Conservation (phyloP, 1,140 invertebrate genomes). For the Kradibia gibbosae region DNA sequence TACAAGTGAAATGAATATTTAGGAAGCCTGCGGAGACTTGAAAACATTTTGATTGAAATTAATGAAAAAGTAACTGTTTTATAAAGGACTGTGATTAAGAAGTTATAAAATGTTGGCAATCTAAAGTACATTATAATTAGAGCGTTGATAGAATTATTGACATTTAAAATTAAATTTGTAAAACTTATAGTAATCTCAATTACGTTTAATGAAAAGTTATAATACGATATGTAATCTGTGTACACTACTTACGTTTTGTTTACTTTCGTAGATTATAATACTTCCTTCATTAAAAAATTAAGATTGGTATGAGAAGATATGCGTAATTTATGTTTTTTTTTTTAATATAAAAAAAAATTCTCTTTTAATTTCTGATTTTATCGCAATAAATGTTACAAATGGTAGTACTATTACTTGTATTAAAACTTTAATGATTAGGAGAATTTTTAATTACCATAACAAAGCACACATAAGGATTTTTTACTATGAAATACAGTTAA, state of each 20-base stretch:
- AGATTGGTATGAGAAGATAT: neutral
- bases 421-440: no score
- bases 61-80: no score
- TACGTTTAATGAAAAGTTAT: neutral
- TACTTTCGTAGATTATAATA: neutral
- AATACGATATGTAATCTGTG: neutral
- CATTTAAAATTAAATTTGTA: neutral
- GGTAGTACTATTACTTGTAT: neutral
- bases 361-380: no score
- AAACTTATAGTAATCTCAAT: neutral
- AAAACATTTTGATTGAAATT: no score
- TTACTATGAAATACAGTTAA: no score
- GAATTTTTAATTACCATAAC: no score
- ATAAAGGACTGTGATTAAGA: no score
- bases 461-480: no score
- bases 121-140: neutral
- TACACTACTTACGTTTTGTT: neutral
- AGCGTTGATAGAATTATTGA: neutral
- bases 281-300: neutral
- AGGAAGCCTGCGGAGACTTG: no score
- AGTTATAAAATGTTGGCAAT: neutral
- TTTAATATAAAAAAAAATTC: neutral
- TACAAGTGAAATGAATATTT: no score
- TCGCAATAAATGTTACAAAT: no score
- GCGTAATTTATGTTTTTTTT: neutral